These are phyloP conservation scores for Athetis lepigone DNA, from an alignment of 2,888 invertebrate genomes.

Conservation along the genomic window DNA sequence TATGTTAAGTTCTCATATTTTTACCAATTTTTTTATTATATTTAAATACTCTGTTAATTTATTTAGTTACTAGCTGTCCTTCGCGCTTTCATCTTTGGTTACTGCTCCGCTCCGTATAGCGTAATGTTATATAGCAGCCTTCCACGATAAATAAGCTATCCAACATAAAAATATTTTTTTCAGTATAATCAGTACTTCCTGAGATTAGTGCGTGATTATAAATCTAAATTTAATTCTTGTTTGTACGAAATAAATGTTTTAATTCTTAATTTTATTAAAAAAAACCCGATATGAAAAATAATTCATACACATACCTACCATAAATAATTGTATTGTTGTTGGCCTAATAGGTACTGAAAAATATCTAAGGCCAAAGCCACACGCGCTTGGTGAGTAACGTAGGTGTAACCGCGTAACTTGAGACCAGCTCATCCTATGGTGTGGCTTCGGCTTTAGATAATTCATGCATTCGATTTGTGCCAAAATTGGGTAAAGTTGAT, in stretches of 20 bases:
- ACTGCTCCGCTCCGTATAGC: too few relatives aligned
- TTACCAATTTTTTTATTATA: background rate
- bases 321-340: conserved; percentile 9
- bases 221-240: background rate
- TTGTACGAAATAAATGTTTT: conserved; percentile 12
- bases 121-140: too few relatives aligned
- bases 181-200: too few relatives aligned
- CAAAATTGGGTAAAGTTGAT: conserved; percentile 1
- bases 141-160: too few relatives aligned
- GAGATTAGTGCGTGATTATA: too few relatives aligned
- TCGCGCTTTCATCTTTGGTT: too few relatives aligned
- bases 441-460: background rate
- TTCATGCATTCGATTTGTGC: background rate
- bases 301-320: conserved; percentile 11
- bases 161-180: too few relatives aligned
- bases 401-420: too few relatives aligned
- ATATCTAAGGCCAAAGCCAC: background rate
- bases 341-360: background rate
- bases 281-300: conserved; percentile 24
- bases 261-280: conserved; percentile 28
- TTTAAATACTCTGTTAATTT: conserved; percentile 1
- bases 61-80: too few relatives aligned
- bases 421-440: background rate
- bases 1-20: background rate
- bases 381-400: too few relatives aligned